Conservation (phyloP, 2,113 vertebrate species). For the Nothobranchius furzeri region DNA sequence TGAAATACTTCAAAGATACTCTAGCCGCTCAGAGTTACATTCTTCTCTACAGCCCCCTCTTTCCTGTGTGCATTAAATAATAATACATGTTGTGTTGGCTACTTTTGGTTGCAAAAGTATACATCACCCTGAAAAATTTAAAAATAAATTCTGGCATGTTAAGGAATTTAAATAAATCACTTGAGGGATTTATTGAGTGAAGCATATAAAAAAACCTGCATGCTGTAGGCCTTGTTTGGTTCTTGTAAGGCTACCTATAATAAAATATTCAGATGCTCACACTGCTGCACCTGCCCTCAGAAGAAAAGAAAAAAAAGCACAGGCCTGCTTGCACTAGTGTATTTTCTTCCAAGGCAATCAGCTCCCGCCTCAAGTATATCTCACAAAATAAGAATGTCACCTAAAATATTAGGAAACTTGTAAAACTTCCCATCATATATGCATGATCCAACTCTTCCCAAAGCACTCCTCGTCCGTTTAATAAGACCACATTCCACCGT, state of each 20-base stretch:
- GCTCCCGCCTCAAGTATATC: not conserved
- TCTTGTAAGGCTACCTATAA: slow-evolving; percentile 7
- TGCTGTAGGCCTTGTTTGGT: not conserved
- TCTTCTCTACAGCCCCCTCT: not conserved
- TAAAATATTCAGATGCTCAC: slow-evolving; percentile 40
- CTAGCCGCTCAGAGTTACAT: slow-evolving; percentile 17
- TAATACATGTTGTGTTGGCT: no score
- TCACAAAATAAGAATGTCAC: not conserved
- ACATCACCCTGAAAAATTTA: no score
- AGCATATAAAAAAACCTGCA: not conserved
- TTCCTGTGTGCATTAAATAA: no score
- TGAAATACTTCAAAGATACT: slow-evolving; percentile 52
- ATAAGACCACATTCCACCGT: no score
- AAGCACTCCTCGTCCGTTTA: no score
- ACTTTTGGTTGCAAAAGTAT: no score
- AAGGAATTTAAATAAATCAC: not conserved
- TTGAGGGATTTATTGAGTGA: not conserved
- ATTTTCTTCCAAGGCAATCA: slow-evolving; percentile 8
- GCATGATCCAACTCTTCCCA: not conserved
- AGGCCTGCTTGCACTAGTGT: slow-evolving; percentile 34
- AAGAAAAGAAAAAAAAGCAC: not conserved
- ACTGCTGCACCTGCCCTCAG: slow-evolving; percentile 32
- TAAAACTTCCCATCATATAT: slow-evolving; percentile 25
- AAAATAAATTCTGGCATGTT: no score
- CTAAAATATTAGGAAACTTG: not conserved